Evolutionary conservation across 2,113 vertebrate species (phyloP).

Genomic region (Chlorocebus sabaeus): DNA sequence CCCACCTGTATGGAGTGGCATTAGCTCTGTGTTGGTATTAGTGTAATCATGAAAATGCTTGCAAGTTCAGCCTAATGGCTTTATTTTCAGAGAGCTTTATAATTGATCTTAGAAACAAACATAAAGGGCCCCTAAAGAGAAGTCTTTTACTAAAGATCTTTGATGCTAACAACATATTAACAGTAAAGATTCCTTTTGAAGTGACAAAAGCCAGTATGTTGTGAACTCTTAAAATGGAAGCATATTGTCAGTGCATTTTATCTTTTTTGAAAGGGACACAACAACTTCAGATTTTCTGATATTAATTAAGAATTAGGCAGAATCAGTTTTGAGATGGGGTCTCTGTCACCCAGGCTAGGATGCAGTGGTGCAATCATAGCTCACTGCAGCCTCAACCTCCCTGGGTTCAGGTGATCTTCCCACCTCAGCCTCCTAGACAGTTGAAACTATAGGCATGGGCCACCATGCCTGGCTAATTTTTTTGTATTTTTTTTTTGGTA

Average conservation of each 20-base stretch:
- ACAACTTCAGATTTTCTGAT: background rate
- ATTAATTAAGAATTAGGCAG: background rate
- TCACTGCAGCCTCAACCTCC: too few relatives aligned
- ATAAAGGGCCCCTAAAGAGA: background rate
- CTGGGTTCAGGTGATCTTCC: too few relatives aligned
- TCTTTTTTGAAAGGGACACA: background rate
- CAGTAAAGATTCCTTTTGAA: background rate
- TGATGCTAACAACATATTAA: background rate
- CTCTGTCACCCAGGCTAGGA: too few relatives aligned
- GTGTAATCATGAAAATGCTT: background rate
- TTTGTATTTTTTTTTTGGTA: too few relatives aligned
- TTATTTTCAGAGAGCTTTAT: background rate
- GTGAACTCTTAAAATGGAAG: background rate
- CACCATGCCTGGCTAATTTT: too few relatives aligned
- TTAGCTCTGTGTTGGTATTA: background rate
- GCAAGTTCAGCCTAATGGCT: background rate
- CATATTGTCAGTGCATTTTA: background rate
- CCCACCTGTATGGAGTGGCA: background rate
- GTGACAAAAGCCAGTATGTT: background rate
- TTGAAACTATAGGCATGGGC: too few relatives aligned
- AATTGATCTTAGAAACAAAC: background rate
- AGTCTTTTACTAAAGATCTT: background rate
- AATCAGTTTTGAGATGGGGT: background rate
- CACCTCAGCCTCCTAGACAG: too few relatives aligned
- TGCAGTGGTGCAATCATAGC: too few relatives aligned